These are phyloP conservation scores for Eupithecia dodoneata DNA, from an alignment of 2,888 invertebrate genomes.

Conservation along the genomic window DNA sequence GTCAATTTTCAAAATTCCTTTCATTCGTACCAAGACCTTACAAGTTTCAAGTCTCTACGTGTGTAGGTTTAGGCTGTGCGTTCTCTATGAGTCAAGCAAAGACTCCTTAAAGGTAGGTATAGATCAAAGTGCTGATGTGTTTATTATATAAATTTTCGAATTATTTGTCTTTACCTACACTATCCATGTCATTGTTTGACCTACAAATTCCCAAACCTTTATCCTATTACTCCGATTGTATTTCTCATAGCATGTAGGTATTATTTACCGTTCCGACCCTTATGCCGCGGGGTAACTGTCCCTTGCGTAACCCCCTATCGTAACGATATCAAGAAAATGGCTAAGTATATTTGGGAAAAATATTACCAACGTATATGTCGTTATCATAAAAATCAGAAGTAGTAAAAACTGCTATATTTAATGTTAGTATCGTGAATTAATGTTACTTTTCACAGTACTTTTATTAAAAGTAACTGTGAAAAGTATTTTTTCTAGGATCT, in stretches of 20 bases:
- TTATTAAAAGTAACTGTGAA: background rate
- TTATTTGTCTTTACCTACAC: conserved; percentile 12
- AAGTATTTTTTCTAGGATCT: background rate
- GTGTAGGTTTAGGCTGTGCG: background rate
- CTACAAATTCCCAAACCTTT: conserved; percentile 10
- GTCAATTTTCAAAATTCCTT: no score
- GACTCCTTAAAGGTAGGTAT: background rate
- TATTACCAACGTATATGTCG: conserved; percentile 11
- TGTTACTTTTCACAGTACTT: no score
- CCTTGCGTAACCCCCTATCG: conserved; percentile 53
- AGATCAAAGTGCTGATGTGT: background rate
- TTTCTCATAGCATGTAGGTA: conserved; percentile 24
- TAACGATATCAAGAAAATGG: conserved; percentile 50
- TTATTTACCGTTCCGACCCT: conserved; percentile 28
- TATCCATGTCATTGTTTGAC: conserved; percentile 10
- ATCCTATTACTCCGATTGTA: conserved; percentile 14
- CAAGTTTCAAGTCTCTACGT: background rate
- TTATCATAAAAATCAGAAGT: background rate
- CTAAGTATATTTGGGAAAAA: conserved; percentile 46
- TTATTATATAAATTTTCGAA: background rate
- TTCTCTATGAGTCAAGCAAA: background rate
- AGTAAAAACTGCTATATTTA: background rate
- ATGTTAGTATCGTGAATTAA: background rate
- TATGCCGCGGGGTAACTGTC: conserved; percentile 45
- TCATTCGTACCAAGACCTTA: background rate